Percentiles rank a stretch among this genome's conserved stretches.
Conservation (phyloP, 2,113 vertebrate species). For the Tyrannus savana region DNA sequence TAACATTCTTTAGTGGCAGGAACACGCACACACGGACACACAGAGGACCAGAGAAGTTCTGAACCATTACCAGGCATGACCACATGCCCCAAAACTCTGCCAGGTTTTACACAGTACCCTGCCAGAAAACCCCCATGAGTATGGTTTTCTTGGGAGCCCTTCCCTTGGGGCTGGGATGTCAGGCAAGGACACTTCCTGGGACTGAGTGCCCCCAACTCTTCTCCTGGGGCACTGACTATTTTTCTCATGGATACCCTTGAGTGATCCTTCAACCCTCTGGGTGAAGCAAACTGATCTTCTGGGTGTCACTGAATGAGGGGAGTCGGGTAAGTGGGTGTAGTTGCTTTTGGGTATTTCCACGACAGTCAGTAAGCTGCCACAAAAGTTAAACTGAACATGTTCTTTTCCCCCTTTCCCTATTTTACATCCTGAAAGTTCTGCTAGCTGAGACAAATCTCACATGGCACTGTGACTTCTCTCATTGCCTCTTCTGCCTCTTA, state of each 20-base stretch:
- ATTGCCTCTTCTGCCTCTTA: neutral
- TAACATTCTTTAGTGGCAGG: neutral
- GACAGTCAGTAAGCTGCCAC: neutral
- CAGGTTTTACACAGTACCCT: neutral
- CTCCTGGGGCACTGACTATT: neutral
- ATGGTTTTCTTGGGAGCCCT: neutral
- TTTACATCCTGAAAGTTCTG: neutral
- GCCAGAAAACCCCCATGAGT: neutral
- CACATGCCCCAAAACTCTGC: rapidly evolving
- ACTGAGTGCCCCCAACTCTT: neutral
- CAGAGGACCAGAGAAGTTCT: neutral
- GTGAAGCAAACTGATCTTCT: neutral
- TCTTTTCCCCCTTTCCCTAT: neutral
- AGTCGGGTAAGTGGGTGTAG: neutral
- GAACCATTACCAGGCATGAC: neutral
- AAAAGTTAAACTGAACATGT: neutral
- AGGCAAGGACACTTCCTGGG: neutral
- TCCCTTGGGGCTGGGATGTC: neutral
- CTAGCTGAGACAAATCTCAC: neutral
- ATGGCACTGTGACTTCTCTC: neutral
- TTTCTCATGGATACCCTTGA: neutral
- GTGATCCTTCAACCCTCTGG: neutral
- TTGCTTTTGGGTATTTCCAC: neutral
- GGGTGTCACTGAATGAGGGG: rapidly evolving
- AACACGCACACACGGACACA: neutral